Evolutionary conservation across 2,113 vertebrate species (phyloP).

Genomic region (Pimephales promelas): DNA sequence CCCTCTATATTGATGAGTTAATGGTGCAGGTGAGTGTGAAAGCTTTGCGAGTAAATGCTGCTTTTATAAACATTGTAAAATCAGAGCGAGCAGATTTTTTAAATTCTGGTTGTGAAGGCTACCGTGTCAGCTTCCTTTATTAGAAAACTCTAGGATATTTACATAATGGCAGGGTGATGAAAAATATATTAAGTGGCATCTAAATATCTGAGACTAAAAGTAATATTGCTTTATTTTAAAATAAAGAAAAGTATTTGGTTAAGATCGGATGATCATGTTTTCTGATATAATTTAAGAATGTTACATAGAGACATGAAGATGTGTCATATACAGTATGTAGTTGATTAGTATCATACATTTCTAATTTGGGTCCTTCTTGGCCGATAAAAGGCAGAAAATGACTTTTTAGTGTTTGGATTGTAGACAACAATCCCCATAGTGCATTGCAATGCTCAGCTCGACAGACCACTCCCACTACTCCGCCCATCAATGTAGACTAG

Average conservation of each 20-base stretch:
- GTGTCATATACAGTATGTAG: no score
- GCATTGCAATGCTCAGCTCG: no score
- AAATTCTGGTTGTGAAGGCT: background rate
- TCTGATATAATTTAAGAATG: background rate
- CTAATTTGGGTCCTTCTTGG: no score
- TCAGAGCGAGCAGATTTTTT: background rate
- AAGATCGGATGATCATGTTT: background rate
- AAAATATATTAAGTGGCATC: background rate
- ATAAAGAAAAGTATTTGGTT: background rate
- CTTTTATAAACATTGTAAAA: slow-evolving; percentile 12
- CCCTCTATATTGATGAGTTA: slow-evolving; percentile 23
- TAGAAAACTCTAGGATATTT: background rate
- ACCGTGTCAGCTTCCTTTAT: background rate
- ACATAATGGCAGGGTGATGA: background rate
- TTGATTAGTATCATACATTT: no score
- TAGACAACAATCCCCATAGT: no score
- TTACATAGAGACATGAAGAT: no score
- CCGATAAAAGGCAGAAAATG: no score
- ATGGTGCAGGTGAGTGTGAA: background rate
- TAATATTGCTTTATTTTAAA: background rate
- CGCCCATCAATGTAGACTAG: no score
- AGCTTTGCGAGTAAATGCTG: background rate
- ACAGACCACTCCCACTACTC: no score
- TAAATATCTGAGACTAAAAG: background rate
- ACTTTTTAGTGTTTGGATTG: no score